A percentile compares a stretch with the other conserved stretches of the same genome.
phyloP scores from a whole-genome alignment of 2,113 vertebrate species.

The Willisornis vidua region DNA sequence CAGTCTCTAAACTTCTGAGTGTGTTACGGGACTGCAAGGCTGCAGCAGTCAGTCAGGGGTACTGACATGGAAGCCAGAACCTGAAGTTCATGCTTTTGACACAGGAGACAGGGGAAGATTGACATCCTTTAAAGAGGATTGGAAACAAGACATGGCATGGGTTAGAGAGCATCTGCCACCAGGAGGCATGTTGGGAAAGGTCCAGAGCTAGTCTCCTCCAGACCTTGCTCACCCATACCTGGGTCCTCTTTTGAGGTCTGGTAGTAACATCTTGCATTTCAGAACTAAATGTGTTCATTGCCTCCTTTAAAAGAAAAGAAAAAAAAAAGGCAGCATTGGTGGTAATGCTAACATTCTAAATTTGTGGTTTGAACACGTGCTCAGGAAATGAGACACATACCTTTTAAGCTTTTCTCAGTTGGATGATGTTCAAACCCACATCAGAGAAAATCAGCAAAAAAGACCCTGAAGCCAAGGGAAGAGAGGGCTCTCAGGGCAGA shows the following conservation, averaged over 20 bases:
- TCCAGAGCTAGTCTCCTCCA: neutral
- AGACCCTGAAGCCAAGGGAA: neutral
- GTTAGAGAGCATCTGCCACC: neutral
- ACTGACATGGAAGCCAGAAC: neutral
- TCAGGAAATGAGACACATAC: neutral
- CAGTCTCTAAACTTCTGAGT: too few relatives aligned
- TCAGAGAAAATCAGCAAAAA: conserved; percentile 1
- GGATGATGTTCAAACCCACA: neutral
- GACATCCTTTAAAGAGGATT: neutral
- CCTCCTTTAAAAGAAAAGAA: neutral
- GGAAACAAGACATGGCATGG: neutral
- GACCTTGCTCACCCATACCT: neutral
- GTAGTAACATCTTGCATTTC: neutral
- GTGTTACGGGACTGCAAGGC: neutral
- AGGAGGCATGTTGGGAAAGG: neutral
- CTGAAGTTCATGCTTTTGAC: neutral
- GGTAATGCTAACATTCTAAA: neutral
- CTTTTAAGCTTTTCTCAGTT: conserved; percentile 1
- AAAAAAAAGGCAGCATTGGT: neutral
- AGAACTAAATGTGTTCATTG: neutral
- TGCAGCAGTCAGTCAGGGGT: neutral
- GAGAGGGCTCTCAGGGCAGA: neutral
- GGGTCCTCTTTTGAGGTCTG: neutral
- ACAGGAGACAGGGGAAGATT: neutral
- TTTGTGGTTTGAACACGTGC: neutral